Base-by-base conservation (phyloP, 1,140 invertebrate genomes). In the Trypoxylus dichotomus region DNA sequence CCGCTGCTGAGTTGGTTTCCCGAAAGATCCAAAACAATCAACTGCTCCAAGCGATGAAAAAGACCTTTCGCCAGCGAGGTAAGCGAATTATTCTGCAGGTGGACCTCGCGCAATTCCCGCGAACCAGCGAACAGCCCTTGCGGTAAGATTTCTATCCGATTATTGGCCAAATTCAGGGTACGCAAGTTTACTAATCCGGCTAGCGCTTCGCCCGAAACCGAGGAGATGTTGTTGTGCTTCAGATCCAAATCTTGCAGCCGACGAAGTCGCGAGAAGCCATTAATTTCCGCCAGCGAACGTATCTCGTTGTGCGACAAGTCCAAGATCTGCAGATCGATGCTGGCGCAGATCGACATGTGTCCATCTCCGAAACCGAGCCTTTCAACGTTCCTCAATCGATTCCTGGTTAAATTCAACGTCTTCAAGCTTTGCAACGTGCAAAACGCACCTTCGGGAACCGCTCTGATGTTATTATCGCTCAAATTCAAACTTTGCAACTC, bases 21-120 rank as follows among this genome's bases (percentile, higher is more conserved):
- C 1, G 94, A 94, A 74, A 97, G 88, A 86, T 98, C 95, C 41
- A 98, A 89, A 10, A 95, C 91, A 47, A 96, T 88, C 73, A 98
- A 87, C 83, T 95, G 92, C 80, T 95, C 93, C 54, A 98, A 87
- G 0, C 93, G 90, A 79, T 94, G 93, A 85, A 97, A 96, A 15
- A 95, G 88, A n/a, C 94, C 93, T 76, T 91, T 90, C 10, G 94
- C 93, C 71, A 97, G 85, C 81, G 94, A 93, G 80, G 91, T 92
- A 15, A 96, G 86, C 19, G 93, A 92, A 83, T 96, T 96, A 84
- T 93, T 91, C 80, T 95, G 93, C 79, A 96, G 86, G 85, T 96
- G 92, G 21, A 96, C 92, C 87, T 96, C 94, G n/a, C 92, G 89
- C 11, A 96, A 86, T 82, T 95, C 93, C 79, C 91, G 90, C 42